Percentiles rank a stretch among this genome's conserved stretches.
Conservation (phyloP, 2,888 invertebrate species). For the Steinernema scapterisci region DNA sequence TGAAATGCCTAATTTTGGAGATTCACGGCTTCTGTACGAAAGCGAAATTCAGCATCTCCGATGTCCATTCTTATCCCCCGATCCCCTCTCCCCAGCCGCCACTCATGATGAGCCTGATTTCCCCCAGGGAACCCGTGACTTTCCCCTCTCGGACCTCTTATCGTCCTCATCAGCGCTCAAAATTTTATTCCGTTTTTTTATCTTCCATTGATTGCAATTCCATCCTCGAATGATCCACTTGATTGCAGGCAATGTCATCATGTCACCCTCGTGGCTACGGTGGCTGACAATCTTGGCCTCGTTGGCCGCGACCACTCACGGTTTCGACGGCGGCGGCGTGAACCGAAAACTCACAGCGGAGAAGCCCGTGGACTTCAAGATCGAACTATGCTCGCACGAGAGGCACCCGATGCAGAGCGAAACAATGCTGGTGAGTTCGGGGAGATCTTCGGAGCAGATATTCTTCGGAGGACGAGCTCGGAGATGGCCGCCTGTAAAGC, state of each 20-base stretch:
- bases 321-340: conserved; percentile 9
- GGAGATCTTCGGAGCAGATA: not conserved
- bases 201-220: not conserved
- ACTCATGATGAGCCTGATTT: not conserved
- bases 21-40: too few species aligned
- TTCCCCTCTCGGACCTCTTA: conserved; percentile 49
- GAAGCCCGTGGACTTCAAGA: conserved; percentile 40
- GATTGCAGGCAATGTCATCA: conserved; percentile 8
- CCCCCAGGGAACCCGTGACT: conserved; percentile 42
- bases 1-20: too few species aligned
- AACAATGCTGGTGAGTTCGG: conserved; percentile 40
- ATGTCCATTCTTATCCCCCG: too few species aligned
- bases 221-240: too few species aligned
- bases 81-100: not conserved
- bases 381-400: conserved; percentile 40
- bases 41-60: too few species aligned
- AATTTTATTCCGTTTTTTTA: too few species aligned
- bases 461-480: too few species aligned
- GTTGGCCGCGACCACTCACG: too few species aligned
- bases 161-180: conserved; percentile 34
- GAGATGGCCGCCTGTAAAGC: too few species aligned
- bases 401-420: conserved; percentile 41
- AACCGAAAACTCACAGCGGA: conserved; percentile 37
- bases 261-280: conserved; percentile 12
- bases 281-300: not conserved